Evolutionary conservation across 2,797 vertebrate genomes (phyloP), one percentile per base, ranked within the genome.

Genomic region (Myotis pilosus): DNA sequence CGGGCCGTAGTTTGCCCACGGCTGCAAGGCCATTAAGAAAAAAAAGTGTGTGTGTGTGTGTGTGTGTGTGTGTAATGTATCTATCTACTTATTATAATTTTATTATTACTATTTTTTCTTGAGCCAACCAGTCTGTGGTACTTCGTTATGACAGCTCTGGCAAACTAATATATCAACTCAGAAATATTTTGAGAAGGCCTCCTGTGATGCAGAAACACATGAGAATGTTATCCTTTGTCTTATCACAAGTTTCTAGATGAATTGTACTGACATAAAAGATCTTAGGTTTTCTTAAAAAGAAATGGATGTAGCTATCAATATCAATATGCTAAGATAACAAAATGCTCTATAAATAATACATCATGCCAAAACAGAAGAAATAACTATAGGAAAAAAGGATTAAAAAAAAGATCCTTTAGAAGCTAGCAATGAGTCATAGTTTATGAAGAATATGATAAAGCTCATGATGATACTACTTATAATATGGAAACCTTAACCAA

Each of bases 341-440:
- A 74, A 82, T 66, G 4, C 2, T 69, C 25, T 75, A 69, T 36
- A 78, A 78, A 80, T 74, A 89, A 38, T 10, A 9, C 16, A 20
- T 28, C 38, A 82, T 8, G 51, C 16, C 3, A 78, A 87, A 95
- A 76, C 22, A 92, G 23, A 75, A 95, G 41, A 92, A 82, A 84
- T n/a, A 33, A 93, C 25, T 69, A 36, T n/a, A 87, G 22, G 22
- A 51, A 75, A 92, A 5, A 94, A 82, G 3, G 12, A 71, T n/a
- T 23, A 23, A 85, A 25, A 25, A 68, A 44, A 25, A 91, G 25
- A 87, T 15, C 23, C 33, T 68, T 75, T 1, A 2, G 44, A 93
- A 92, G 23, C 95, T 64, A 92, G 20, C n/a, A 84, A 19, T 89
- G 79, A 93, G 8, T 94, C n/a, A 33, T 36, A 64, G 15, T 41